phyloP scores from a whole-genome alignment of 2,113 vertebrate species.

The Tricholaema leucomelas region DNA sequence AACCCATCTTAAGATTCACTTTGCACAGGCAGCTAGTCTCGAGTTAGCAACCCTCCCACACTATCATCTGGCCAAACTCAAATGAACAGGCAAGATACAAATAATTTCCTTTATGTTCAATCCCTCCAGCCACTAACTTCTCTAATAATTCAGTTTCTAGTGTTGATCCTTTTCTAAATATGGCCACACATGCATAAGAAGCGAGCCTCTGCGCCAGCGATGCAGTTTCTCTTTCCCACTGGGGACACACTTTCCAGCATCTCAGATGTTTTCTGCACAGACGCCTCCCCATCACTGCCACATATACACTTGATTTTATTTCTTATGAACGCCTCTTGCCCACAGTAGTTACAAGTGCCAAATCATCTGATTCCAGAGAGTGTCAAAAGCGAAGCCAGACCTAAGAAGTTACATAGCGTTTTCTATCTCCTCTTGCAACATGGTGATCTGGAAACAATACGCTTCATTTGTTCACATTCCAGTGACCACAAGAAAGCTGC shows the following conservation, averaged over 20 bases:
- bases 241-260: slow-evolving; percentile 49
- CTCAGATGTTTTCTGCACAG: slow-evolving; percentile 54
- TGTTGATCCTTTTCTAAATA: slow-evolving; percentile 39
- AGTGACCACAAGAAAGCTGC: not conserved
- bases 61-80: not conserved
- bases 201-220: not conserved
- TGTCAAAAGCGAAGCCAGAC: slow-evolving; percentile 47
- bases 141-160: slow-evolving; percentile 24
- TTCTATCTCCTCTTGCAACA: not conserved
- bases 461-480: not conserved
- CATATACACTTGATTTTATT: slow-evolving; percentile 55
- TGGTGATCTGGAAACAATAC: not conserved
- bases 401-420: slow-evolving; percentile 26
- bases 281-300: slow-evolving; percentile 37
- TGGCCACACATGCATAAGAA: slow-evolving; percentile 5
- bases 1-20: not conserved
- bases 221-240: slow-evolving; percentile 41
- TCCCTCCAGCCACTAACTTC: not conserved
- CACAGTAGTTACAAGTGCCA: slow-evolving; percentile 34
- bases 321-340: slow-evolving; percentile 54
- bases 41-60: not conserved
- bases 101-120: not conserved
- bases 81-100: not conserved
- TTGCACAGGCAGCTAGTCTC: not conserved
- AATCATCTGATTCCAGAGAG: slow-evolving; percentile 43